Evolutionary conservation across 2,797 vertebrate genomes (phyloP), one percentile per base, ranked within the genome.

Genomic region (Sphenopsis melanotis): DNA sequence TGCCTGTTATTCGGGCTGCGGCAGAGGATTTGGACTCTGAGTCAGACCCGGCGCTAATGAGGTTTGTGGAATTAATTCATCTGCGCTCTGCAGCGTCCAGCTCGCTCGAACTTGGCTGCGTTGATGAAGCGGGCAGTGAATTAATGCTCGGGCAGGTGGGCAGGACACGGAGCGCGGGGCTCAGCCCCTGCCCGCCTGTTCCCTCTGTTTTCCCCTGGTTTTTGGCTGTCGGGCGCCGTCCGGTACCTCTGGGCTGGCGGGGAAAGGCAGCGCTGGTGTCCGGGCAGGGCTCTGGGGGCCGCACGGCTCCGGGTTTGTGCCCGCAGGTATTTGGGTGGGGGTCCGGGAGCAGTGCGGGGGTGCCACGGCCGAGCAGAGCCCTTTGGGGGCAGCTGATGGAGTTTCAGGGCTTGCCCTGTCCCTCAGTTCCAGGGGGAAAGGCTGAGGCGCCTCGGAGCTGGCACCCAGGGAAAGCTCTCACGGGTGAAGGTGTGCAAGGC

Each of bases 21-120:
- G 75, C 88, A 23, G 87, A 91, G 89, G 81, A 84, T 88, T 94
- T 88, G 95, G 91, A 94, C 93, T 72, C 89, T 22, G 92, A 87
- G 66, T 81, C 90, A 78, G 93, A 77, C 52, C 64, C 93, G 22
- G 92, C 83, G 16, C 89, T 96, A 91, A 96, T 82, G 95, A 97
- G 97, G 97, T 97, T 96, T 78, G 97, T 97, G 83, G 72, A 86
- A 91, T 87, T 70, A 93, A 83, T 74, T 94, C 39, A 4, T 69
- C 52, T 41, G 75, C 4, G 63, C 74, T 86, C 65, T 46, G 41
- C 4, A 34, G 30, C 1, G 4, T 49, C 44, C 61, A 1, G 66
- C 63, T 72, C 77, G 55, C 63, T 78, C 24, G 47, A 15, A 27
- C 81, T 80, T 69, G 0, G 17, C 81, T 0, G 32, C 16, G 41